These are phyloP conservation scores for Onychomys leucogaster DNA, from an alignment of 2,797 vertebrate genomes.

Conservation along the genomic window DNA sequence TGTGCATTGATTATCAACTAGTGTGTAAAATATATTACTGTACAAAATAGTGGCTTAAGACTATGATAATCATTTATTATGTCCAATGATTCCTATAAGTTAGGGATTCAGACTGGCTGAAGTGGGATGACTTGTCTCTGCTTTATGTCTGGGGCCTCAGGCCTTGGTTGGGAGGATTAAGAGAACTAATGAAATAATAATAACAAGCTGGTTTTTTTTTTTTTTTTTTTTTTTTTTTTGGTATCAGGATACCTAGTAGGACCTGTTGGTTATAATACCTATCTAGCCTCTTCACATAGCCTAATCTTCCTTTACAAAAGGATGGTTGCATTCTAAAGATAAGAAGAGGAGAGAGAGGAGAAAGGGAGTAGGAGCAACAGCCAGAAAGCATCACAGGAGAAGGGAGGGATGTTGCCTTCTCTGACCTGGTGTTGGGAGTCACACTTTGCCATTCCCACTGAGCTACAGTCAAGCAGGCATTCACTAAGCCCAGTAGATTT, in stretches of 20 bases:
- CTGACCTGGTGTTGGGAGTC: background rate
- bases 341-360: background rate
- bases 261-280: background rate
- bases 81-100: background rate
- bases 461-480: background rate
- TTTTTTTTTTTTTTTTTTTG: too few species aligned
- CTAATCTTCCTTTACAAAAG: background rate
- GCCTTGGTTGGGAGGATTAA: background rate
- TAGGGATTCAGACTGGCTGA: background rate
- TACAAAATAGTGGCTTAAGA: slow-evolving; percentile 7
- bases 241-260: background rate
- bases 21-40: background rate
- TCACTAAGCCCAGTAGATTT: background rate
- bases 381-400: background rate
- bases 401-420: background rate
- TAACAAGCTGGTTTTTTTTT: background rate
- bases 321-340: background rate
- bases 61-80: background rate
- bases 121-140: background rate
- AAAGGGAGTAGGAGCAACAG: background rate
- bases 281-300: background rate
- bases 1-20: background rate
- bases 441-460: background rate
- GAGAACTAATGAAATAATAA: background rate
- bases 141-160: background rate